phyloP scores from a whole-genome alignment of 2,113 vertebrate genomes.

The Tupaia chinensis region DNA sequence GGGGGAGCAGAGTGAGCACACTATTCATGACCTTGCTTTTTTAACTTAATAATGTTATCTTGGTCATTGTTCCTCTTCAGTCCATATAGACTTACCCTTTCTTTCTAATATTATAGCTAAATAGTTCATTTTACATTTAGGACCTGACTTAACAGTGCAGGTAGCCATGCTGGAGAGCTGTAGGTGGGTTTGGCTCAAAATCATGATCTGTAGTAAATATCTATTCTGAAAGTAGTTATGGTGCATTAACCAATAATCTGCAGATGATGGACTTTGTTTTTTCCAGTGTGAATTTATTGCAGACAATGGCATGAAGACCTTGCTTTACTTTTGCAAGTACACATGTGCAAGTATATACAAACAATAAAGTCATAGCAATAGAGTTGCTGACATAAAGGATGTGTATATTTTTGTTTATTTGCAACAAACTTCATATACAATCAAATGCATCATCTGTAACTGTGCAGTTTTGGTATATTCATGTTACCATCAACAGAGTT shows the following conservation, averaged over 20 bases:
- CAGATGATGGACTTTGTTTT: background rate
- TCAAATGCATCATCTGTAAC: background rate
- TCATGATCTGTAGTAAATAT: background rate
- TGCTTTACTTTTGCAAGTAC: background rate
- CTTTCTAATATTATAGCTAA: background rate
- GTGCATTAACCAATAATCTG: background rate
- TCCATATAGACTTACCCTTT: background rate
- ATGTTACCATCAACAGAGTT: background rate
- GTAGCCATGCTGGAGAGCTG: background rate
- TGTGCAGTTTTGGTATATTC: background rate
- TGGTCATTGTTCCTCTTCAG: background rate
- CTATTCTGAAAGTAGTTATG: background rate
- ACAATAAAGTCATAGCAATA: background rate
- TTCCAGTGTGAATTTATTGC: background rate
- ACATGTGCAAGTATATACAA: background rate
- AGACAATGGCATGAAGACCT: background rate
- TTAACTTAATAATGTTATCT: background rate
- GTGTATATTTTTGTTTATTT: background rate
- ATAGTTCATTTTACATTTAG: conserved; percentile 1
- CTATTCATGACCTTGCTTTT: background rate
- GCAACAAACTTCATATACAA: background rate
- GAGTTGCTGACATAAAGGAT: background rate
- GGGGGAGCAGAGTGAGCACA: background rate
- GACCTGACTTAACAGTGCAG: background rate
- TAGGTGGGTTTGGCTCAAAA: background rate